These are phyloP conservation scores for Cebidichthys violaceus DNA, from an alignment of 2,113 vertebrate species.

Conservation along the genomic window DNA sequence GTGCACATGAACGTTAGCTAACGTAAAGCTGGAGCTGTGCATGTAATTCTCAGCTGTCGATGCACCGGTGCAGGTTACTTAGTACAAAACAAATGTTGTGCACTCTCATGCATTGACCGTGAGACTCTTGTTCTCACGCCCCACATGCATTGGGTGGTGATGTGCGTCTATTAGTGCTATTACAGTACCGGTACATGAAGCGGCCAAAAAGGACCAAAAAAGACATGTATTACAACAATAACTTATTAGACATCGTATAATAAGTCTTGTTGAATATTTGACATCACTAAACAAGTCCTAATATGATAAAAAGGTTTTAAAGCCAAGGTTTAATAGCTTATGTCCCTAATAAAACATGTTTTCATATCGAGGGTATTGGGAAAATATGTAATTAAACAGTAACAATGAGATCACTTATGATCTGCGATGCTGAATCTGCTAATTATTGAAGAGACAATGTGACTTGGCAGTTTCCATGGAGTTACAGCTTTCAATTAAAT, in stretches of 20 bases:
- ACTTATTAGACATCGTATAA: neutral
- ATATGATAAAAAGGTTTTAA: neutral
- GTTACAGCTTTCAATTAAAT: neutral
- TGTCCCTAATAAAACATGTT: neutral
- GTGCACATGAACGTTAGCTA: too few species aligned
- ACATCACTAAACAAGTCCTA: neutral
- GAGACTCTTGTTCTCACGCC: too few species aligned
- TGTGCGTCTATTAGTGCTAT: neutral
- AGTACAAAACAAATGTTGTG: neutral
- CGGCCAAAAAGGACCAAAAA: neutral
- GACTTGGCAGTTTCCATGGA: conserved; percentile 5
- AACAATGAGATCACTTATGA: neutral
- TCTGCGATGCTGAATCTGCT: neutral
- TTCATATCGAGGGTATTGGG: too few species aligned
- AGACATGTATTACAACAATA: neutral
- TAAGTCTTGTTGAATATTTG: neutral
- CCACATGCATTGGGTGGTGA: too few species aligned
- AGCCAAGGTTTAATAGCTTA: neutral
- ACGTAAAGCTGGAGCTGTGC: too few species aligned
- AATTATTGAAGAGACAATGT: neutral
- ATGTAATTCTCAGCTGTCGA: too few species aligned
- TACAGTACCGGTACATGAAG: neutral
- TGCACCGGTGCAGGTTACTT: too few species aligned
- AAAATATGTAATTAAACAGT: neutral
- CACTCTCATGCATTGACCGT: too few species aligned